phyloP scores from a whole-genome alignment of 2,888 invertebrate genomes.

The Matsumyia berberina region DNA sequence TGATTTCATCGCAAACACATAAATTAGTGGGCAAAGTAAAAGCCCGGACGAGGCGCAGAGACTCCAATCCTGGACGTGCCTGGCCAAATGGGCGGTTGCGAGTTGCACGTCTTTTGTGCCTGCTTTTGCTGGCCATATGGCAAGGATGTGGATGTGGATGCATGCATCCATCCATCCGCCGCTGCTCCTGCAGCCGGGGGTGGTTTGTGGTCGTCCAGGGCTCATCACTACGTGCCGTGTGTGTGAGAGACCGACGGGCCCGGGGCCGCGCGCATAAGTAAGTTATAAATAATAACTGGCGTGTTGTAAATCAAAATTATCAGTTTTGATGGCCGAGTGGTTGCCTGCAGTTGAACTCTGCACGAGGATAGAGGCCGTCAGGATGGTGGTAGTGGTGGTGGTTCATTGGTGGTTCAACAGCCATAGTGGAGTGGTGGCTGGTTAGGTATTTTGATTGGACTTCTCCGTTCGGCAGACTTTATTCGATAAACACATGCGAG shows the following conservation, averaged over 20 bases:
- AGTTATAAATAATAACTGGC: conserved; percentile 85
- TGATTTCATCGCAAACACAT: conserved; percentile 78
- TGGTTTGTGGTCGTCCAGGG: conserved; percentile 48
- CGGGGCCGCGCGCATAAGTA: conserved; percentile 80
- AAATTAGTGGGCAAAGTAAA: conserved; percentile 77
- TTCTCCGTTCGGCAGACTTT: conserved; percentile 54
- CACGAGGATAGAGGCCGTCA: conserved; percentile 36
- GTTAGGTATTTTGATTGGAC: conserved; percentile 64
- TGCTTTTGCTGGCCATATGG: conserved; percentile 29
- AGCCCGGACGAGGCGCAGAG: conserved; percentile 64
- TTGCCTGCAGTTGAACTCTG: conserved; percentile 70
- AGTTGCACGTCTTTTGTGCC: conserved; percentile 53
- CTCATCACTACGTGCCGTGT: conserved; percentile 58
- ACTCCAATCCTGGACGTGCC: conserved; percentile 40
- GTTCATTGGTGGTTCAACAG: conserved; percentile 50
- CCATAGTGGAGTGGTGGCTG: conserved; percentile 25
- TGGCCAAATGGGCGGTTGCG: conserved; percentile 67
- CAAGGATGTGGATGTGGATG: conserved; percentile 10
- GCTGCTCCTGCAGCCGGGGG: conserved; percentile 46
- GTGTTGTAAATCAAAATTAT: conserved; percentile 85
- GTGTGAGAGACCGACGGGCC: conserved; percentile 33
- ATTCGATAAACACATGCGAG: conserved; percentile 71
- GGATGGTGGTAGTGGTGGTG: conserved; percentile 48
- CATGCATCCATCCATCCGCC: conserved; percentile 61
- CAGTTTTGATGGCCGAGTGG: conserved; percentile 80